phyloP scores from a whole-genome alignment of 2,797 vertebrate species.

The Anguilla obscura region DNA sequence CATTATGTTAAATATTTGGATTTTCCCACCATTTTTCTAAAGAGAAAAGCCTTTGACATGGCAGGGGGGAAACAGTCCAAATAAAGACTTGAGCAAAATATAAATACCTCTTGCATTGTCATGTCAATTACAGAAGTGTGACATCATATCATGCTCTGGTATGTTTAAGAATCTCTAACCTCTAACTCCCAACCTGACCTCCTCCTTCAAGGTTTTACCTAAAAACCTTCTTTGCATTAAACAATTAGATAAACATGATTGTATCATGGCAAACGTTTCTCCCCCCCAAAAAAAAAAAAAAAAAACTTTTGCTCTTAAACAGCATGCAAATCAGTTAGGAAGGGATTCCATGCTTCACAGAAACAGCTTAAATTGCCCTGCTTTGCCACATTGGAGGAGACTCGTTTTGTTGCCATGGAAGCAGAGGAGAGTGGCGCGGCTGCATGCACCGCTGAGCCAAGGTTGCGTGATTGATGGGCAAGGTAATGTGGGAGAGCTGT shows the following conservation, averaged over 20 bases:
- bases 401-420: not conserved
- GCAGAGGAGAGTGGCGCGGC: not conserved
- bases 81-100: not conserved
- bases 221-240: not conserved
- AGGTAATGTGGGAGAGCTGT: slow-evolving; percentile 14
- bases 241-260: not conserved
- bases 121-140: not conserved
- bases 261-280: not conserved
- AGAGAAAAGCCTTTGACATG: no score
- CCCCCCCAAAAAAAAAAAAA: not conserved
- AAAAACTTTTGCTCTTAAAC: not conserved
- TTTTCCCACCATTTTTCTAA: no score
- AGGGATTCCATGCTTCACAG: not conserved
- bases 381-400: not conserved
- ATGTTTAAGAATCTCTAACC: no score
- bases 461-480: slow-evolving; percentile 4
- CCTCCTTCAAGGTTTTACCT: no score
- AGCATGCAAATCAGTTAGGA: not conserved
- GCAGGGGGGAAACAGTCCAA: no score
- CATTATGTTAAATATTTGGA: no score
- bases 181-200: no score
- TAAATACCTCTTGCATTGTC: not conserved
- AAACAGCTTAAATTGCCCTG: not conserved
- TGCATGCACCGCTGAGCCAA: not conserved
- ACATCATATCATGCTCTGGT: no score